Evolutionary conservation across 2,113 vertebrate genomes (phyloP).

Genomic region (Salvelinus alpinus): DNA sequence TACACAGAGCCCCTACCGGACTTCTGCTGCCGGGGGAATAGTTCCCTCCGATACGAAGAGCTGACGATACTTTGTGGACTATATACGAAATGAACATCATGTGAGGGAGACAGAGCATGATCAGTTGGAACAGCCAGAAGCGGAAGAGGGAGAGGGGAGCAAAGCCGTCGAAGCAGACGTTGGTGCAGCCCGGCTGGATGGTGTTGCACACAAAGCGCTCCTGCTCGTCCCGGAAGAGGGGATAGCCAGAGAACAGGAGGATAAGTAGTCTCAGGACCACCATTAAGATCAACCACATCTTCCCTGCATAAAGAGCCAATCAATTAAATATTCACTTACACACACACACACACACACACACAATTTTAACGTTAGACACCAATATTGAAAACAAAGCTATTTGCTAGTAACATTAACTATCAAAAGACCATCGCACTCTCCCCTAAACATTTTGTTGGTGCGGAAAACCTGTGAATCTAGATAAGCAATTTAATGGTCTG

Average conservation of each 20-base stretch:
- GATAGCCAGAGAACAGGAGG: conserved; percentile 84
- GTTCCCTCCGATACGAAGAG: not conserved
- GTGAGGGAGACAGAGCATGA: conserved; percentile 80
- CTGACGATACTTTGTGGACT: conserved; percentile 71
- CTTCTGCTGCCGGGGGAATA: not conserved
- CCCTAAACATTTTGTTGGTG: no score
- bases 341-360: not conserved
- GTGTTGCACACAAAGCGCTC: conserved; percentile 94
- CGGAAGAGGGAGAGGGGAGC: conserved; percentile 87
- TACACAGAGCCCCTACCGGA: not conserved
- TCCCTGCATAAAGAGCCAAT: conserved; percentile 73
- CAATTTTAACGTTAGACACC: not conserved
- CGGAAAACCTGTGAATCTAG: no score
- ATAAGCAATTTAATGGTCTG: no score
- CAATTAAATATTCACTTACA: not conserved
- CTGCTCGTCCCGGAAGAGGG: conserved; percentile 91
- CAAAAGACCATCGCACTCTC: no score
- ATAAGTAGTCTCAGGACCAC: conserved; percentile 81
- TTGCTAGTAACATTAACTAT: no score
- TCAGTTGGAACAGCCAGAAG: conserved; percentile 88
- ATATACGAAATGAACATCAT: conserved; percentile 80
- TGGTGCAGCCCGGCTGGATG: conserved; percentile 91
- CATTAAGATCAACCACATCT: conserved; percentile 84
- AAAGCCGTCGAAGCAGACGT: conserved; percentile 90
- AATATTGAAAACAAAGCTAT: no score